These are phyloP conservation scores for Salmo trutta DNA, from an alignment of 2,797 vertebrate genomes.

Conservation along the genomic window DNA sequence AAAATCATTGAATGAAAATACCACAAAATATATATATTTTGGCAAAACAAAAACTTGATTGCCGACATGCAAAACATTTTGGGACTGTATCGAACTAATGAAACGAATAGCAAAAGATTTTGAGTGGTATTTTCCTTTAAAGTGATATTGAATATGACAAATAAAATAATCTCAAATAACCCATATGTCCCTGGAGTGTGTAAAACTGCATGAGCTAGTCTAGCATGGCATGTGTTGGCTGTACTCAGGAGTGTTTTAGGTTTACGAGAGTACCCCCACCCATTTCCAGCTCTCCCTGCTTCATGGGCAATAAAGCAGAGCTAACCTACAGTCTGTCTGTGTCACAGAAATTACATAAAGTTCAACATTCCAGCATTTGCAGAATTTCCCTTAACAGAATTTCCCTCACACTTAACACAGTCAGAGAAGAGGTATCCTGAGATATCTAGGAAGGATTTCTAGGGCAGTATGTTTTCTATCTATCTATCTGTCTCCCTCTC, in stretches of 20 bases:
- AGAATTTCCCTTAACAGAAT: background rate
- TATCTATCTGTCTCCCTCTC: too few relatives aligned
- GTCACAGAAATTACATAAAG: conserved; percentile 52
- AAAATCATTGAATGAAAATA: background rate
- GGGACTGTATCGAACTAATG: too few relatives aligned
- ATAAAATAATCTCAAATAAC: conserved; percentile 24
- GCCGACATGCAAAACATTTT: too few relatives aligned
- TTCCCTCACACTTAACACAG: too few relatives aligned
- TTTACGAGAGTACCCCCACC: conserved; percentile 60
- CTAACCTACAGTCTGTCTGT: conserved; percentile 18
- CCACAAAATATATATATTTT: too few relatives aligned
- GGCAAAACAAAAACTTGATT: too few relatives aligned
- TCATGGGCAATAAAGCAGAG: conserved; percentile 51
- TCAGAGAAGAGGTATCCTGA: background rate
- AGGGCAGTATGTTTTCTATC: too few relatives aligned
- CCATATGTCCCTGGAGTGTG: conserved; percentile 21
- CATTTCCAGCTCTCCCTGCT: conserved; percentile 52
- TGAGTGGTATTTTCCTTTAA: too few relatives aligned
- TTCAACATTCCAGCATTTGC: conserved; percentile 48
- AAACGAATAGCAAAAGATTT: too few relatives aligned
- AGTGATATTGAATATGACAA: conserved; percentile 25
- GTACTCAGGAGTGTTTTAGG: conserved; percentile 43
- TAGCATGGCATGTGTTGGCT: conserved; percentile 40
- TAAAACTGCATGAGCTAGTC: conserved; percentile 9
- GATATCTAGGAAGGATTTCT: too few relatives aligned